These are phyloP conservation scores for Elachura formosa DNA, from an alignment of 2,113 vertebrate genomes.

Conservation along the genomic window DNA sequence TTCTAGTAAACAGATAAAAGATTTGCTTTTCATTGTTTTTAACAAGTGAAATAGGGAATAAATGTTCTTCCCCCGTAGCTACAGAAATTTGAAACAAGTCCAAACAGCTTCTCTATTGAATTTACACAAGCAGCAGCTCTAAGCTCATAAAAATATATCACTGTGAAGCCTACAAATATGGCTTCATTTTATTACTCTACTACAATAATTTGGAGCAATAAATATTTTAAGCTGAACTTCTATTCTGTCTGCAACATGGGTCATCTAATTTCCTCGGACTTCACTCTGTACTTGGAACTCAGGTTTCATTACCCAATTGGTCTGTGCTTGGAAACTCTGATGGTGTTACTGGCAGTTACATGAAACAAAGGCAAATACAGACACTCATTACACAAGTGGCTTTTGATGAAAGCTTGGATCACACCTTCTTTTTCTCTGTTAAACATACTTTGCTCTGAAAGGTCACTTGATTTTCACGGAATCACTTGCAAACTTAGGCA, in stretches of 20 bases:
- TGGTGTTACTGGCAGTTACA: neutral
- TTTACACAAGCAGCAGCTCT: conserved; percentile 41
- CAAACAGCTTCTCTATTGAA: conserved; percentile 56
- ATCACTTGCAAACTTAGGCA: neutral
- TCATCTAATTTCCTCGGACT: neutral
- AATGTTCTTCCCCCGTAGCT: conserved; percentile 36
- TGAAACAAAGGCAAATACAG: neutral
- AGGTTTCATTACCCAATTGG: neutral
- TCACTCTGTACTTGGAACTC: neutral
- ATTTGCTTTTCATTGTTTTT: conserved; percentile 52
- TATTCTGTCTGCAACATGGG: neutral
- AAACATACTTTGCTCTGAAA: neutral
- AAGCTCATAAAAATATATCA: conserved; percentile 62
- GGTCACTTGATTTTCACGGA: neutral
- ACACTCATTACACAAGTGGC: neutral
- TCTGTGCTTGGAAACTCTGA: conserved; percentile 13
- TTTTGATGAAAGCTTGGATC: neutral
- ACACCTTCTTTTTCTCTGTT: neutral
- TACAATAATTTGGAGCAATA: conserved; percentile 32
- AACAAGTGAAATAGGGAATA: conserved; percentile 53
- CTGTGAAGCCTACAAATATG: conserved; percentile 45
- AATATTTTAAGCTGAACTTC: conserved; percentile 31
- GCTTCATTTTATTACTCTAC: conserved; percentile 47
- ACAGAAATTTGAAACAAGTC: conserved; percentile 56
- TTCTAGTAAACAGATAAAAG: conserved; percentile 50